phyloP scores from a whole-genome alignment of 2,113 vertebrate species.

The Colossoma macropomum region DNA sequence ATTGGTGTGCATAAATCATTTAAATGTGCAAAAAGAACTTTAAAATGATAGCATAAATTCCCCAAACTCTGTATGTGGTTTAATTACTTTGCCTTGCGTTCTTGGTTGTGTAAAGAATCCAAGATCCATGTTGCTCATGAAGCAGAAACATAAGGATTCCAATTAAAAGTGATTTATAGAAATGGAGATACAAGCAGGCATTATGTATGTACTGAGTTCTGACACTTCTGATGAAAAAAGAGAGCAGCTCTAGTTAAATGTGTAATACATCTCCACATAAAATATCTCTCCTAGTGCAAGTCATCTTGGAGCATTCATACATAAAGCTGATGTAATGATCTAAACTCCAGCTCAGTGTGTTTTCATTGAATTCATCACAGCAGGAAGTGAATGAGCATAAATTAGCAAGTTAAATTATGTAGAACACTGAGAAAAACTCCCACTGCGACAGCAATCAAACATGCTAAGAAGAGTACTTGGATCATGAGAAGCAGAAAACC shows the following conservation, averaged over 20 bases:
- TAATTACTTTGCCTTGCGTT: not conserved
- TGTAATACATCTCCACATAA: not conserved
- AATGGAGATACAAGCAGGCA: slow-evolving; percentile 18
- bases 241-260: slow-evolving; percentile 12
- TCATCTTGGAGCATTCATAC: not conserved
- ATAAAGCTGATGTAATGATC: slow-evolving; percentile 4
- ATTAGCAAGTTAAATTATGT: not conserved
- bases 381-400: not conserved
- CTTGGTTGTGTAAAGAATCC: not conserved
- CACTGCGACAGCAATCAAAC: too few species aligned
- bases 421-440: not conserved
- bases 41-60: too few species aligned
- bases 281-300: not conserved
- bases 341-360: not conserved
- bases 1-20: too few species aligned
- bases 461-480: not conserved
- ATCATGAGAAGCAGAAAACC: too few species aligned
- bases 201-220: not conserved
- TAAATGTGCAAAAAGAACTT: too few species aligned
- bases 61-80: too few species aligned
- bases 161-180: slow-evolving; percentile 67
- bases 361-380: not conserved
- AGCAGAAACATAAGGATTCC: slow-evolving; percentile 36
- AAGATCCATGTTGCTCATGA: slow-evolving; percentile 4
- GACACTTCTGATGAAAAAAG: slow-evolving; percentile 13